Percentiles rank a stretch among this genome's conserved stretches.
Conservation (phyloP, 1,140 invertebrate species). For the Drosophila asahinai region DNA sequence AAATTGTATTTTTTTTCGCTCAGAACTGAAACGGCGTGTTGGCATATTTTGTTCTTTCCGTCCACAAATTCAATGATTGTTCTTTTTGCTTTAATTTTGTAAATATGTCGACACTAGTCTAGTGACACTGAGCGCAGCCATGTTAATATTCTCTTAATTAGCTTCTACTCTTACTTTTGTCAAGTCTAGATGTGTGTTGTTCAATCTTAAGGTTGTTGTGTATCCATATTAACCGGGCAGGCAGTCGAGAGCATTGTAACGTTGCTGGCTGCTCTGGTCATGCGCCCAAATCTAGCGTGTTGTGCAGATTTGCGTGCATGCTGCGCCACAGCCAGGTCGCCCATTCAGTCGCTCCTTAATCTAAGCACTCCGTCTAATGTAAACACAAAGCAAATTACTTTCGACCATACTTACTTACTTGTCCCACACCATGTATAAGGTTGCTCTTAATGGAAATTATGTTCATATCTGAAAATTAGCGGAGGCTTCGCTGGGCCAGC, state of each 20-base stretch:
- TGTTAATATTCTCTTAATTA: slow-evolving; percentile 30
- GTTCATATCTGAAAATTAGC: slow-evolving; percentile 58
- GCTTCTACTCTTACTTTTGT: slow-evolving; percentile 47
- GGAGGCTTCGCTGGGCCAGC: slow-evolving; percentile 47
- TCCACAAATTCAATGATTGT: slow-evolving; percentile 58
- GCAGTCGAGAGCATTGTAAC: slow-evolving; percentile 65
- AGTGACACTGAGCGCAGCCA: slow-evolving; percentile 63
- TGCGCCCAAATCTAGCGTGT: slow-evolving; percentile 78
- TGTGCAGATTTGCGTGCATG: slow-evolving; percentile 75
- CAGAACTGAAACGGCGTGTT: slow-evolving; percentile 64
- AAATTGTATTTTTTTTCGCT: slow-evolving; percentile 68
- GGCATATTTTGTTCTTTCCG: slow-evolving; percentile 69
- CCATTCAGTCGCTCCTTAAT: slow-evolving; percentile 53
- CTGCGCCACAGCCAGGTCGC: slow-evolving; percentile 52
- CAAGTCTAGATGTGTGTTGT: slow-evolving; percentile 34
- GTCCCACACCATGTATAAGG: slow-evolving; percentile 59
- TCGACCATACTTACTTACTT: slow-evolving; percentile 23
- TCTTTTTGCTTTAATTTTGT: slow-evolving; percentile 75
- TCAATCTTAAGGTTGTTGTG: slow-evolving; percentile 46
- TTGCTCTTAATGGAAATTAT: slow-evolving; percentile 71
- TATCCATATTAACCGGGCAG: slow-evolving; percentile 48
- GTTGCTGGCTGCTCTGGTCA: slow-evolving; percentile 52
- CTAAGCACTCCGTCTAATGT: slow-evolving; percentile 77
- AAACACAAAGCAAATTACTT: slow-evolving; percentile 58
- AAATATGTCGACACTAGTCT: slow-evolving; percentile 76